Percentiles rank a stretch among this genome's conserved stretches.
Evolutionary conservation across 1,140 invertebrate species (phyloP).

Genomic region (Tetramorium alpestre): DNA sequence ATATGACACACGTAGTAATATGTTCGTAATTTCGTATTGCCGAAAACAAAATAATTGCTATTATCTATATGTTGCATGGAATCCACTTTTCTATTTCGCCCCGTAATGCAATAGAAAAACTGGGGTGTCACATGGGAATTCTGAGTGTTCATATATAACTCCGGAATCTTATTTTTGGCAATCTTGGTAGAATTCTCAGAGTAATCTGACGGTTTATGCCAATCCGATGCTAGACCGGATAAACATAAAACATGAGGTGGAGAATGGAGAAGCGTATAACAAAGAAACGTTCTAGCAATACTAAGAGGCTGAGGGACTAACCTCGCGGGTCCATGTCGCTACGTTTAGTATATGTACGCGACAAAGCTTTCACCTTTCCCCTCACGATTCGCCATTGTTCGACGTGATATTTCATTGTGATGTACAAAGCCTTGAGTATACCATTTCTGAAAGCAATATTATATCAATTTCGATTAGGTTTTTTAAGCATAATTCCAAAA

Average conservation of each 20-base stretch:
- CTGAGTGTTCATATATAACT: conserved; percentile 14
- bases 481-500: neutral
- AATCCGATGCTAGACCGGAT: conserved; percentile 71
- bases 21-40: neutral
- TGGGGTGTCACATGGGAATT: neutral
- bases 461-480: neutral
- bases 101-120: neutral
- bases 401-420: conserved; percentile 28
- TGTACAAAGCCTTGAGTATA: neutral
- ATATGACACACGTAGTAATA: neutral
- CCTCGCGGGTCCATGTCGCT: conserved; percentile 1
- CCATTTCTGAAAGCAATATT: conserved; percentile 3
- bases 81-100: neutral
- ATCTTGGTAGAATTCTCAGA: conserved; percentile 42
- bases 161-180: conserved; percentile 22
- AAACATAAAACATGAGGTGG: conserved; percentile 75
- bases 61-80: neutral
- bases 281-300: conserved; percentile 65
- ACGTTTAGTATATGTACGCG: conserved; percentile 43
- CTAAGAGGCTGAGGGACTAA: conserved; percentile 45
- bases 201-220: conserved; percentile 72
- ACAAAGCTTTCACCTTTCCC: conserved; percentile 42
- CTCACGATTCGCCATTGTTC: neutral
- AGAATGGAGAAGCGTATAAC: conserved; percentile 41
- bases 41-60: neutral